A percentile compares a stretch with the other conserved stretches of the same genome.
Conservation (phyloP, 1,140 invertebrate species). For the Hyphantria cunea region DNA sequence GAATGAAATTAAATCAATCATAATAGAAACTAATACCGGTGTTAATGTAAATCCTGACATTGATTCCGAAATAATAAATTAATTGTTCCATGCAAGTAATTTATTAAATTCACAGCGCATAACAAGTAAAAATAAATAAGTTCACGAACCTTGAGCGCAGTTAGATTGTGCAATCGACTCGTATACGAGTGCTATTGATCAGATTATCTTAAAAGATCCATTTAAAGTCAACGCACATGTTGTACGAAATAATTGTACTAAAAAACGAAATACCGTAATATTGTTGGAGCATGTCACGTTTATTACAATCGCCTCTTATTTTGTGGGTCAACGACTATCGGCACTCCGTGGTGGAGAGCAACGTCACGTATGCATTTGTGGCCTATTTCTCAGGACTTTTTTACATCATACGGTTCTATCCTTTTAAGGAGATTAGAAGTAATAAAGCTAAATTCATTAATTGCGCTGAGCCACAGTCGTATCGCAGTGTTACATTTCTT, state of each 20-base stretch:
- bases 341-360: slow-evolving; percentile 49
- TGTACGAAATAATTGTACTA: slow-evolving; percentile 43
- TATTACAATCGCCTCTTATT: slow-evolving; percentile 45
- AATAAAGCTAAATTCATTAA: slow-evolving; percentile 18
- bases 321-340: slow-evolving; percentile 61
- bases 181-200: slow-evolving; percentile 27
- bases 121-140: slow-evolving; percentile 26
- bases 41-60: slow-evolving; percentile 2
- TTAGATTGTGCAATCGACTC: slow-evolving; percentile 33
- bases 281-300: slow-evolving; percentile 54
- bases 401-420: slow-evolving; percentile 37
- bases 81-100: slow-evolving; percentile 12
- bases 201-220: slow-evolving; percentile 31
- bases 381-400: slow-evolving; percentile 41
- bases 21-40: not conserved
- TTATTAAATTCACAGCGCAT: slow-evolving; percentile 21
- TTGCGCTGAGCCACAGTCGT: no score
- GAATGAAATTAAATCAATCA: not conserved
- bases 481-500: no score
- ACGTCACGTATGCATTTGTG: slow-evolving; percentile 41
- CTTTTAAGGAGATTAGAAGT: slow-evolving; percentile 22
- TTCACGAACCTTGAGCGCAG: slow-evolving; percentile 22
- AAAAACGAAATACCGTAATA: slow-evolving; percentile 44
- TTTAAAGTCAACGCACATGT: slow-evolving; percentile 35
- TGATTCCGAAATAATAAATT: slow-evolving; percentile 19